Evolutionary conservation across 35 echinoderm and acorn worm genomes (phyloP), one percentile per base, ranked within the genome.

Genomic region (Lytechinus variegatus): DNA sequence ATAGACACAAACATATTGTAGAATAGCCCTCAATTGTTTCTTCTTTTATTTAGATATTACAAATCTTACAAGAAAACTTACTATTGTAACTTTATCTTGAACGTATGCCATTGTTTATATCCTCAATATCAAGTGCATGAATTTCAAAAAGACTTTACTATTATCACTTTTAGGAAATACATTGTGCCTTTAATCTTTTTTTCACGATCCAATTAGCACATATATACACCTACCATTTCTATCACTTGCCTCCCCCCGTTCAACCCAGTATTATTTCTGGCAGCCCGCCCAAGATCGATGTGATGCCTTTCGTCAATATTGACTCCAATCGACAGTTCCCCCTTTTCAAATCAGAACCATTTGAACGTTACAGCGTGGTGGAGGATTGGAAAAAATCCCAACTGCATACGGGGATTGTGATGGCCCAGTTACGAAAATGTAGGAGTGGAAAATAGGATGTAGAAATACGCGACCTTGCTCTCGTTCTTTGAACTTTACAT

Each of bases 231-330:
- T 79, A 24, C 66, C 14, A 79, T 19, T 16, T 79, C 66, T 79
- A n/a, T 79, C 66, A 4, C 19, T 79, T 24, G n/a, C 66, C 66
- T 79, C 19, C 61, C 60, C 14, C 66, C 0, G 66, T 79, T 79
- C 66, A 79, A 79, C 19, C 66, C 0, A 16, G 66, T 79, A 79
- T 21, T 79, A 79, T 79, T 79, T 79, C 66, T 79, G 66, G 66
- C 66, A 79, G 66, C 66, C 66, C 14, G 19, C 66, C 66, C 66
- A 79, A 79, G 66, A 79, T 79, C 66, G 66, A 79, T 79, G 66
- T 79, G 66, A 79, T 79, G 66, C 66, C 66, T 79, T 79, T 79
- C 14, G 66, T 79, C 66, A 79, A 79, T 79, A 79, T 79, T 79
- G 66, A 79, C 66, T 79, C 66, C 66, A 24, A n/a, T 79, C 66